Percentiles rank a stretch among this genome's conserved stretches.
These are phyloP conservation scores for Maniola hyperantus DNA, from an alignment of 2,888 invertebrate genomes.

Conservation along the genomic window DNA sequence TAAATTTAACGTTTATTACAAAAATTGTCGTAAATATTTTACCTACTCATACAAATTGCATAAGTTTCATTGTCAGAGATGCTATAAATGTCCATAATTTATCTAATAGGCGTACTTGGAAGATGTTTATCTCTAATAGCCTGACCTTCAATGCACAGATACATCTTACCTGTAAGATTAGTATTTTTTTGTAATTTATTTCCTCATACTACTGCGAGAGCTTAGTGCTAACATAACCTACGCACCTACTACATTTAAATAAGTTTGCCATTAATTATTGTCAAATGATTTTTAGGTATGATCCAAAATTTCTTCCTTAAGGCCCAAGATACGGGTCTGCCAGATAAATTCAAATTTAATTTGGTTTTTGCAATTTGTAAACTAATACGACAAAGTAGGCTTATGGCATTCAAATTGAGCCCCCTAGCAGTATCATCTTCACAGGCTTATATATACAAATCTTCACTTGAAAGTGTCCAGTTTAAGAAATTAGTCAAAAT, in stretches of 20 bases:
- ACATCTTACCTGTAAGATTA: not conserved
- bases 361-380: no score
- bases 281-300: no score
- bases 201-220: not conserved
- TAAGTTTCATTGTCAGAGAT: not conserved
- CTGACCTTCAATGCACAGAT: not conserved
- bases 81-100: slow-evolving; percentile 4
- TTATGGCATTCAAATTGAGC: no score
- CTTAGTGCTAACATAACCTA: not conserved
- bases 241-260: not conserved
- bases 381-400: no score
- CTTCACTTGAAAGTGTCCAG: no score
- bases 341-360: no score
- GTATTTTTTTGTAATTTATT: not conserved
- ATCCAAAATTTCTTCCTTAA: no score
- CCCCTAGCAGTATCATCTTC: no score
- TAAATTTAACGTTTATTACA: no score
- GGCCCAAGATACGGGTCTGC: no score
- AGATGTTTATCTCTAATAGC: slow-evolving; percentile 3
- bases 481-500: no score
- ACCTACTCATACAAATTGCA: not conserved
- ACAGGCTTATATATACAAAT: no score
- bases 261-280: not conserved
- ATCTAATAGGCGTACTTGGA: not conserved
- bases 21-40: not conserved